Base-by-base conservation (phyloP, 2,113 vertebrate species). In the Eptatretus burgeri region DNA sequence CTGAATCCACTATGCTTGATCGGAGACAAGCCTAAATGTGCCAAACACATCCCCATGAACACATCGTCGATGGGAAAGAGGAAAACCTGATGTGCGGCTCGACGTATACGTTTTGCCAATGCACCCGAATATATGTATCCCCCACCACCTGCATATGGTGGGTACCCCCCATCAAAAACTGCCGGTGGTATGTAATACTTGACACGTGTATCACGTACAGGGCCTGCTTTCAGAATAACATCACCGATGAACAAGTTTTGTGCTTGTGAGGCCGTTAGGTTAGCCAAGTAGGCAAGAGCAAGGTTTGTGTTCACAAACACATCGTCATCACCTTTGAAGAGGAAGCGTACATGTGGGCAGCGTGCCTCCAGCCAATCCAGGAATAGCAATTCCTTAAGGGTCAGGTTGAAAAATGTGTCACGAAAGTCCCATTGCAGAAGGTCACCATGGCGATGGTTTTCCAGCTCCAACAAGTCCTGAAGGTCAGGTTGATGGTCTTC, bases 61-160 rank as follows among this genome's bases (percentile, higher is more conserved):
- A 81, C 78, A 14, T 80, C 79, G 5, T 80, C 77, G 16, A 81
- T 80, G 13, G 79, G 79, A 69, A 80, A 81, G 51, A 80, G 73
- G 50, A 65, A 71, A 13, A 81, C 75, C 64, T 69, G 69, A 9
- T 68, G 63, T 1, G 78, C 77, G 20, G 75, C 72, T 17, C 69
- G 64, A 53, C 63, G 68, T 11, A 81, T 66, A 20, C 71, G 72
- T 19, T 68, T 51, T 1, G 75, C 78, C 13, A 81, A 71, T 1
- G 72, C 67, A 12, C 69, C 72, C 8, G 78, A 74, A 66, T 78
- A 80, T 11, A 80, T 75, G 63, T 80, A 74, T 13, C 79, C 79
- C 19, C 79, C 79, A 20, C 79, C 79, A 1, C 79, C 79, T 1
- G 76, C 76, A 10, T 81, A 81, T 0, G 78, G 62, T 1, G 79